phyloP scores from a whole-genome alignment of 2,888 invertebrate genomes.

The Acleris literana region DNA sequence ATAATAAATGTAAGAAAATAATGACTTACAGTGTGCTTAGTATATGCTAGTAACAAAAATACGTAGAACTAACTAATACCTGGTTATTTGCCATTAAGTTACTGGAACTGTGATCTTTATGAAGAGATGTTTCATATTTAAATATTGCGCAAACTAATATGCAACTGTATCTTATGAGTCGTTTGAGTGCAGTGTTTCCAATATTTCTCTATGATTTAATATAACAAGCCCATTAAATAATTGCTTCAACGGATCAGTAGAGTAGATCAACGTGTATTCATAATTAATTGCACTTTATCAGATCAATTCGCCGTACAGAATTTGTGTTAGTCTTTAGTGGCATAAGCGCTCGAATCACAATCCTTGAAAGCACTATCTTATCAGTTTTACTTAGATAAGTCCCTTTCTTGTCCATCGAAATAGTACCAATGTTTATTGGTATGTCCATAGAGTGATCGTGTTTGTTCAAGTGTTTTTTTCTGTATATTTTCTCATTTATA shows the following conservation, averaged over 20 bases:
- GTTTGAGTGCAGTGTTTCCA: too few relatives aligned
- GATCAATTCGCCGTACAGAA: conserved; percentile 2
- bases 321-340: conserved; percentile 20
- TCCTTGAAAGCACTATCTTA: conserved; percentile 77
- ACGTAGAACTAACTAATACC: too few relatives aligned
- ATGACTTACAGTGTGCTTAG: too few relatives aligned
- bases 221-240: too few relatives aligned
- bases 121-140: too few relatives aligned
- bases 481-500: conserved; percentile 28
- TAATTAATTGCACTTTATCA: conserved; percentile 9
- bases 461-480: conserved; percentile 18
- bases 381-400: conserved; percentile 68
- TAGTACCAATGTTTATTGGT: conserved; percentile 59
- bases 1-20: too few relatives aligned
- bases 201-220: too few relatives aligned
- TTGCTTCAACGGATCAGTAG: not conserved
- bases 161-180: too few relatives aligned
- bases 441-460: conserved; percentile 15
- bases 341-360: conserved; percentile 52
- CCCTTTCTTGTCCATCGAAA: conserved; percentile 59
- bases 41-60: too few relatives aligned
- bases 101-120: too few relatives aligned
- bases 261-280: conserved; percentile 11
- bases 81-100: too few relatives aligned
- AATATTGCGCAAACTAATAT: too few relatives aligned